Base-by-base conservation (phyloP, 2,888 invertebrate species). In the Carpatolechia fugitivella region DNA sequence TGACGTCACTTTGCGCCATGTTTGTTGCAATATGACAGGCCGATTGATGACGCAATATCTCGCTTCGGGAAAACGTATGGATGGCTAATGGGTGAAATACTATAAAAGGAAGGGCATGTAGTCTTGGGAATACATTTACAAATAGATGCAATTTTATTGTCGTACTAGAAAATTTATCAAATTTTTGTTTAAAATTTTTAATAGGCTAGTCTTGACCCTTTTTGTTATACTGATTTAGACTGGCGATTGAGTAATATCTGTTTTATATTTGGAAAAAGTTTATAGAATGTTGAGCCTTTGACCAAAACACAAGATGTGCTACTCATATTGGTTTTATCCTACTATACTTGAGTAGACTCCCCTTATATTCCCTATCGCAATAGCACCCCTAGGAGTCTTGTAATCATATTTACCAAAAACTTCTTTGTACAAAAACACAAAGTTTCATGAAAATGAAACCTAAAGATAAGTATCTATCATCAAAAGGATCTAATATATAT, bases 1-100 rank as follows among this genome's bases (percentile, higher is more conserved):
- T 70, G 71, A 64, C 49, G 35, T 49, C 49, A 33, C 29, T 20
- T 35, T 49, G 10, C 31, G 18, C 24, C 44, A n/a, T n/a, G 29
- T 44, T 44, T 20, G 7, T 44, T 29, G 44, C 44, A 24, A 14
- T 44, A 29, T 44, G 44, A 44, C 44, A 44, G 44, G 55, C 58
- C 49, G 48, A 57, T 56, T 50, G 50, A 56, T 56, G 56, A 36
- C 49, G 53, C 41, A 52, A 56, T 58, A 57, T 60, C 33, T 18
- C 20, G 35, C 31, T 30, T 16, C 30, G 16, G 30, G 8, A 44
- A 56, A 35, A 53, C 51, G 36, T n/a, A 18, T 53, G 51, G 14
- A 14, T 3, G n/a, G 44, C 1, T 4, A 24, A 24, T 44, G 16
- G 11, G 7, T 13, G 10, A 14, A 13, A 14, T 16, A 13, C 38